Evolutionary conservation across 2,797 vertebrate species (phyloP).

Genomic region (Pampus argenteus): DNA sequence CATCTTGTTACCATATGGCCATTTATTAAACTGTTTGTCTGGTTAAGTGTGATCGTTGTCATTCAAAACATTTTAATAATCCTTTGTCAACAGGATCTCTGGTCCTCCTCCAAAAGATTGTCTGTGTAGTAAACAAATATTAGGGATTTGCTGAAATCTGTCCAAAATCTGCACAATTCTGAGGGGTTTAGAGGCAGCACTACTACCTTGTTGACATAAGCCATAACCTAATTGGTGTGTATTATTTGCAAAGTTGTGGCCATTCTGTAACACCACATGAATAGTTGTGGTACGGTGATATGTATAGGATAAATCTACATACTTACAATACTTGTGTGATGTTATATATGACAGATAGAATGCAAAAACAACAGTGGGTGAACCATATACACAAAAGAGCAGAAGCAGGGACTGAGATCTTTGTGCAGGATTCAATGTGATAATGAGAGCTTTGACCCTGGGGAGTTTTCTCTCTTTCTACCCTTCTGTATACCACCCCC

Average conservation of each 20-base stretch:
- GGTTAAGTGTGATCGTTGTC: conserved; percentile 5
- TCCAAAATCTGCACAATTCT: conserved; percentile 14
- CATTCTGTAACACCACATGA: not conserved
- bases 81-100: not conserved
- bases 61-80: conserved; percentile 20
- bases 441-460: conserved; percentile 66
- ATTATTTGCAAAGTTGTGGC: not conserved
- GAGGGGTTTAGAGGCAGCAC: not conserved
- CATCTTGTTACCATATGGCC: not conserved
- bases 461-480: conserved; percentile 43
- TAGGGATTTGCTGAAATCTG: not conserved
- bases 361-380: no score
- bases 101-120: conserved; percentile 16
- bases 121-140: conserved; percentile 2
- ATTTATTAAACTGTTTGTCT: conserved; percentile 3
- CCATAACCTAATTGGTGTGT: not conserved
- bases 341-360: no score
- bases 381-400: conserved; percentile 7
- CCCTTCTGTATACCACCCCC: not conserved
- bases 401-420: conserved; percentile 29
- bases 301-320: not conserved
- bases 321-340: not conserved
- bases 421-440: conserved; percentile 39
- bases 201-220: no score
- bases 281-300: not conserved